Evolutionary conservation across 2,113 vertebrate genomes (phyloP).

Genomic region (Rattus norvegicus): GRCr8 NC_086032.1:40226501-40227000

Average conservation of each 20-base stretch:
- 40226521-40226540: fast-evolving
- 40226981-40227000: not conserved
- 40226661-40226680: not conserved
- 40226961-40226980: not conserved
- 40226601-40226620: not conserved
- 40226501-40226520: not conserved
- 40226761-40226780: not conserved
- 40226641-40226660: not conserved
- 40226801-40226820: not conserved
- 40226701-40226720: not conserved
- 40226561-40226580: not conserved
- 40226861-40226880: not conserved
- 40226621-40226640: not conserved
- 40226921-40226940: not conserved
- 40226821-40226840: not conserved
- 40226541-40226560: fast-evolving
- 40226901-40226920: not conserved
- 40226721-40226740: not conserved
- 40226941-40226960: not conserved
- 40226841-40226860: not conserved
- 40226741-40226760: not conserved
- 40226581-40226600: not conserved
- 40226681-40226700: not conserved
- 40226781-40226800: not conserved
- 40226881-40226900: not conserved